Conservation (phyloP, 2,113 vertebrate genomes). For the Phyllostomus hastatus region DNA sequence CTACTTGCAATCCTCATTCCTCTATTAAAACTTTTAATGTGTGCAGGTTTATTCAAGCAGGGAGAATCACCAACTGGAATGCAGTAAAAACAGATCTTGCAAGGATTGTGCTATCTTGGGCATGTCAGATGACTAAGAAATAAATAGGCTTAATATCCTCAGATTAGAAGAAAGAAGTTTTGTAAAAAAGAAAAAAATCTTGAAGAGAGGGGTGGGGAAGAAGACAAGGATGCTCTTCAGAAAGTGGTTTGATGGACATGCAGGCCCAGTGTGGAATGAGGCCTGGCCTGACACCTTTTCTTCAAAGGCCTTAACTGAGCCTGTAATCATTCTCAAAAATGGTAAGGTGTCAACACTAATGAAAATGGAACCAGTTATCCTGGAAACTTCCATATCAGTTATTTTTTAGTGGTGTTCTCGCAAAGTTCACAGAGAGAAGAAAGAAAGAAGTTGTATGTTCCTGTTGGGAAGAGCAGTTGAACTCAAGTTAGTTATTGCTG, state of each 20-base stretch:
- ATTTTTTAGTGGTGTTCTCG: slow-evolving; percentile 31
- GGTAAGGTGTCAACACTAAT: slow-evolving; percentile 29
- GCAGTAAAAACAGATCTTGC: slow-evolving; percentile 70
- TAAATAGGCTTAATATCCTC: slow-evolving; percentile 54
- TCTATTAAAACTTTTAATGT: slow-evolving; percentile 55
- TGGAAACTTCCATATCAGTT: not conserved
- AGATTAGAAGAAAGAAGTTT: slow-evolving; percentile 42
- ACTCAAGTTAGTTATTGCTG: slow-evolving; percentile 14
- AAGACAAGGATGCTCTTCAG: not conserved
- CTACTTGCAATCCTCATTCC: slow-evolving; percentile 8
- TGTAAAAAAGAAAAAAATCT: not conserved
- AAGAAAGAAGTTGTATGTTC: slow-evolving; percentile 3
- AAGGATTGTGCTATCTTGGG: slow-evolving; percentile 59
- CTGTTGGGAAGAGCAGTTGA: not conserved
- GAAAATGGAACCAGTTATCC: slow-evolving; percentile 36
- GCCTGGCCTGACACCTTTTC: not conserved
- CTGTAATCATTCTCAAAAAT: slow-evolving; percentile 24
- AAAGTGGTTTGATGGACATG: slow-evolving; percentile 6
- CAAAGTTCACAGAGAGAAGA: slow-evolving; percentile 21
- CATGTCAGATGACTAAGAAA: slow-evolving; percentile 57
- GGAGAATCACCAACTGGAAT: slow-evolving; percentile 38
- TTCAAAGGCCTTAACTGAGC: slow-evolving; percentile 8
- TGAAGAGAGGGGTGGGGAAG: not conserved
- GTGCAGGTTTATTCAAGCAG: slow-evolving; percentile 53
- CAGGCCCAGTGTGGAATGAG: not conserved